A percentile compares a stretch with the other conserved stretches of the same genome.
These are phyloP conservation scores for Hydrochoerus hydrochaeris DNA, from an alignment of 2,113 vertebrate species.

Conservation along the genomic window DNA sequence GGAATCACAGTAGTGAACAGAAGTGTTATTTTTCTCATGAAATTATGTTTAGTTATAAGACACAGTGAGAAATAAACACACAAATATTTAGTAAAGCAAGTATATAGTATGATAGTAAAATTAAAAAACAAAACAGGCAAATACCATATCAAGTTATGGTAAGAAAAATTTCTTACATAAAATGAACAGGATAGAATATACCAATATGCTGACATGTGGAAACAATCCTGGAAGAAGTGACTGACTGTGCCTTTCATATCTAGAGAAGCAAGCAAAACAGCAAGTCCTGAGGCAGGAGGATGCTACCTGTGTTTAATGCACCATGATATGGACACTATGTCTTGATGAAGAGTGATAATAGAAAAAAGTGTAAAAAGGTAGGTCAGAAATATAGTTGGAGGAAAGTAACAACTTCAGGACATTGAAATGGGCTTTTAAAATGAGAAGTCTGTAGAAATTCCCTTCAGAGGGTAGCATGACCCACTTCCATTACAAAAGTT, in stretches of 20 bases:
- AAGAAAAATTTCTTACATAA: not conserved
- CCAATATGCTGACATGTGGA: not conserved
- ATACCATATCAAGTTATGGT: not conserved
- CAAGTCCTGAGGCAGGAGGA: not conserved
- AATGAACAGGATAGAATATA: not conserved
- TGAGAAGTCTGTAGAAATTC: not conserved
- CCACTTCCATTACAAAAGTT: not conserved
- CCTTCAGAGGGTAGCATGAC: not conserved
- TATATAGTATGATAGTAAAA: not conserved
- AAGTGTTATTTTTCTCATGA: not conserved
- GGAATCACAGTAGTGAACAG: not conserved
- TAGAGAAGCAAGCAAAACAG: not conserved
- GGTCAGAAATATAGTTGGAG: not conserved
- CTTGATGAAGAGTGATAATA: not conserved
- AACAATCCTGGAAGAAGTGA: not conserved
- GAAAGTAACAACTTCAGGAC: not conserved
- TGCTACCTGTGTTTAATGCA: not conserved
- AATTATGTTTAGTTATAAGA: not conserved
- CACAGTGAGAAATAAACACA: not conserved
- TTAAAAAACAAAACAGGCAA: not conserved
- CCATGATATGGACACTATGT: not conserved
- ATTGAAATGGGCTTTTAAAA: not conserved
- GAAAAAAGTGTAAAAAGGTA: not conserved
- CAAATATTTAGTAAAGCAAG: not conserved
- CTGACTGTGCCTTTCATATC: not conserved